Evolutionary conservation across 2,797 vertebrate genomes (phyloP).

Genomic region (Tinamus major): DNA sequence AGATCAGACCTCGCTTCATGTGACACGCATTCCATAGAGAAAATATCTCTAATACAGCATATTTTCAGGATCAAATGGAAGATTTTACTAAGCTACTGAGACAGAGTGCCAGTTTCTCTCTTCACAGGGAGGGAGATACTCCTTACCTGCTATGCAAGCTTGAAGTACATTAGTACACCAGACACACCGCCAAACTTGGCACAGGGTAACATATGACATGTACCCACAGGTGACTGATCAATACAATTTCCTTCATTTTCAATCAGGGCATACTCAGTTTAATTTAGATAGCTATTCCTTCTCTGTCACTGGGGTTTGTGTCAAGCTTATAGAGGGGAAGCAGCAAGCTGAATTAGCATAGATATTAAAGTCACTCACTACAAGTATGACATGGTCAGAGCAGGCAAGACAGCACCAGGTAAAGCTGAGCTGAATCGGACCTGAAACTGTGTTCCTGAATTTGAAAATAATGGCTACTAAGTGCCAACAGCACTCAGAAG

Average conservation of each 20-base stretch:
- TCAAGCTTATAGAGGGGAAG: background rate
- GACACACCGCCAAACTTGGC: background rate
- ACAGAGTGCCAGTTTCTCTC: background rate
- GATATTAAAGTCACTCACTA: constrained; percentile 58
- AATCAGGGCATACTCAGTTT: constrained; percentile 42
- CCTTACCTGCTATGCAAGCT: background rate
- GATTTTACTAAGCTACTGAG: background rate
- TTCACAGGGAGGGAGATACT: background rate
- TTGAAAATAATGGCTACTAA: background rate
- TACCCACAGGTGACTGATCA: constrained; percentile 39
- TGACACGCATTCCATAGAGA: background rate
- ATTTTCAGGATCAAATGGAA: background rate
- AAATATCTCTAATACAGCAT: background rate
- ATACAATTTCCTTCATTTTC: constrained; percentile 56
- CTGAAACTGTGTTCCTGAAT: background rate
- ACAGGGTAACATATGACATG: background rate
- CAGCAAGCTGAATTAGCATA: constrained; percentile 32
- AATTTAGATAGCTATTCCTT: constrained; percentile 43
- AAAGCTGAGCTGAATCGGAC: background rate
- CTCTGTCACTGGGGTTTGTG: constrained; percentile 19
- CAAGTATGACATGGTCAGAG: background rate
- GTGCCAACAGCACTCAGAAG: background rate
- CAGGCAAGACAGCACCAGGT: background rate
- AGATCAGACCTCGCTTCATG: accelerated
- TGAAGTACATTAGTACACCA: constrained; percentile 1